These are phyloP conservation scores for Synanthedon tipuliformis DNA, from an alignment of 2,888 invertebrate species.

Conservation along the genomic window DNA sequence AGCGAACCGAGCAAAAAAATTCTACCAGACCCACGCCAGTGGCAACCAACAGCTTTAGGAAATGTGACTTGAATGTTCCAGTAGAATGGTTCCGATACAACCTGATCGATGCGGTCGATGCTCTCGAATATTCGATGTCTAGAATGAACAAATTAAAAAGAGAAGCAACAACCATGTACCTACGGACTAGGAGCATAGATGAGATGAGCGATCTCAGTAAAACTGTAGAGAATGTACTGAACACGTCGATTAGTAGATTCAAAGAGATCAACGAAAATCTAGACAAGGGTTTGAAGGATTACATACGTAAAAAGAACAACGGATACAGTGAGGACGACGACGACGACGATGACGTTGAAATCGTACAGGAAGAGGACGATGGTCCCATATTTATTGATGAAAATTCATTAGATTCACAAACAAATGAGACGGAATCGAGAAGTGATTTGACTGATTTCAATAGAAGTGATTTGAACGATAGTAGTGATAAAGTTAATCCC, in stretches of 20 bases:
- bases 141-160: slow-evolving; percentile 64
- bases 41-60: slow-evolving; percentile 14
- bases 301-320: slow-evolving; percentile 40
- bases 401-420: slow-evolving; percentile 52
- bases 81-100: slow-evolving; percentile 73
- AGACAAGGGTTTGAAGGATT: slow-evolving; percentile 64
- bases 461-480: slow-evolving; percentile 65
- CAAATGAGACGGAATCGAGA: slow-evolving; percentile 30
- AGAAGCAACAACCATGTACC: slow-evolving; percentile 48
- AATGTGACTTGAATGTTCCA: slow-evolving; percentile 46
- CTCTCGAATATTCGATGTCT: slow-evolving; percentile 67
- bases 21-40: slow-evolving; percentile 5
- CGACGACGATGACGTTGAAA: slow-evolving; percentile 54
- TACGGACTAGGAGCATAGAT: slow-evolving; percentile 52
- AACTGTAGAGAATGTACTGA: slow-evolving; percentile 64
- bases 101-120: slow-evolving; percentile 65
- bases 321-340: slow-evolving; percentile 31
- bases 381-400: slow-evolving; percentile 67
- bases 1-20: slow-evolving; percentile 8
- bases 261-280: slow-evolving; percentile 67
- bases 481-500: slow-evolving; percentile 30
- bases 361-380: slow-evolving; percentile 46
- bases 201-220: slow-evolving; percentile 68
- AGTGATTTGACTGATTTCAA: slow-evolving; percentile 45
- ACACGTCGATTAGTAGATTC: slow-evolving; percentile 64